phyloP scores from a whole-genome alignment of 2,797 vertebrate genomes.

The Dermochelys coriacea region DNA sequence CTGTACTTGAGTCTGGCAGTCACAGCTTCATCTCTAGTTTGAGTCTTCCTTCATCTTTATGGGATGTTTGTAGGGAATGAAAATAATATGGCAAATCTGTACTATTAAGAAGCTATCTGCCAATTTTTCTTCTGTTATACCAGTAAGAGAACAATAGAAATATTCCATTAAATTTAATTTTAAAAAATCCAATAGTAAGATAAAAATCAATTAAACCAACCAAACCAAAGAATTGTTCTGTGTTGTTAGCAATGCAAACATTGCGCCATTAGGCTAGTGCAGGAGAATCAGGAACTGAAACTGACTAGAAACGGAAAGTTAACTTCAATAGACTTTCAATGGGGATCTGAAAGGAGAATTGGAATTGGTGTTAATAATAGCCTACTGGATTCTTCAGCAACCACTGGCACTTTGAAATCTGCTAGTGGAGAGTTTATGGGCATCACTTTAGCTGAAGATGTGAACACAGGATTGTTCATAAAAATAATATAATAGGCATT shows the following conservation, averaged over 20 bases:
- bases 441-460: not conserved
- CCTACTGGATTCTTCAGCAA: not conserved
- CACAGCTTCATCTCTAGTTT: not conserved
- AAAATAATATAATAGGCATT: not conserved
- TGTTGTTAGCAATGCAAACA: not conserved
- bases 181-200: not conserved
- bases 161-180: not conserved
- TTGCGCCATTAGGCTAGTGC: not conserved
- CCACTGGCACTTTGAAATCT: not conserved
- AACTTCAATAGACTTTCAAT: not conserved
- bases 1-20: not conserved
- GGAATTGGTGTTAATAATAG: not conserved
- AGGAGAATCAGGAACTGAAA: fast-evolving
- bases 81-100: not conserved
- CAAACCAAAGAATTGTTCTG: not conserved
- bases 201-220: not conserved
- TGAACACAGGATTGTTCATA: not conserved
- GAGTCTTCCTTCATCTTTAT: not conserved
- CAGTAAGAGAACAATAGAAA: not conserved
- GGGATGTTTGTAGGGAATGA: not conserved
- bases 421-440: not conserved
- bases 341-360: not conserved
- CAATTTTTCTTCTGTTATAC: not conserved
- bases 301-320: not conserved
- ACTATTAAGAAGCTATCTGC: not conserved